Percentiles rank a stretch among this genome's conserved stretches.
Conservation (phyloP, 2,797 vertebrate genomes). For the Lutjanus argentimaculatus region DNA sequence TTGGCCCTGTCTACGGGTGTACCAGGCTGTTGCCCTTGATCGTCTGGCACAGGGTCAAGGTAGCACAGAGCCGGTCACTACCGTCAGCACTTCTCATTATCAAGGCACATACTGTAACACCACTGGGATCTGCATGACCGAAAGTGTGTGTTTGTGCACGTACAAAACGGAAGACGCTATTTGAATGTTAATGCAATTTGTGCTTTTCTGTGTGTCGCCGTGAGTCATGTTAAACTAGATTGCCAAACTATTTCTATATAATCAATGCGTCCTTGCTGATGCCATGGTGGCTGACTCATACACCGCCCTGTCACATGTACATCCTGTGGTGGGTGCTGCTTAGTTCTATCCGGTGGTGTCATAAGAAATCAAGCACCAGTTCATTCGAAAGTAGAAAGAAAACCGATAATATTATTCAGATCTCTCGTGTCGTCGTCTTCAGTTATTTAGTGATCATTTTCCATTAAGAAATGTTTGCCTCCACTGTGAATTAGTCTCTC, state of each 20-base stretch:
- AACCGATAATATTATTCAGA: slow-evolving; percentile 47
- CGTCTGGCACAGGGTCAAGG: slow-evolving; percentile 68
- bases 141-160: neutral
- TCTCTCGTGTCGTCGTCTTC: slow-evolving; percentile 22
- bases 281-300: slow-evolving; percentile 57
- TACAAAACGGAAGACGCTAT: neutral
- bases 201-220: slow-evolving; percentile 1
- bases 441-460: slow-evolving; percentile 61
- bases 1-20: slow-evolving; percentile 45
- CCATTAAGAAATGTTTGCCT: slow-evolving; percentile 60
- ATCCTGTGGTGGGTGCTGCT: slow-evolving; percentile 45
- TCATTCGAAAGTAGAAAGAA: slow-evolving; percentile 45
- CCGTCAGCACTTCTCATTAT: slow-evolving; percentile 40
- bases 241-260: slow-evolving; percentile 50
- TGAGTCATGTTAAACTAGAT: slow-evolving; percentile 56
- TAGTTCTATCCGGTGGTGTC: slow-evolving; percentile 33
- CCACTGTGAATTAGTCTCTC: slow-evolving; percentile 58
- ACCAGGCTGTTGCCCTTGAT: slow-evolving; percentile 67
- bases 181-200: slow-evolving; percentile 11
- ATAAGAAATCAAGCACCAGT: slow-evolving; percentile 37
- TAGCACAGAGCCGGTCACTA: slow-evolving; percentile 33
- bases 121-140: neutral
- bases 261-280: slow-evolving; percentile 48
- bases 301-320: slow-evolving; percentile 23
- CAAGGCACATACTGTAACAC: slow-evolving; percentile 18